Evolutionary conservation across 2,113 vertebrate genomes (phyloP).

Genomic region (Myotis brandtii): DNA sequence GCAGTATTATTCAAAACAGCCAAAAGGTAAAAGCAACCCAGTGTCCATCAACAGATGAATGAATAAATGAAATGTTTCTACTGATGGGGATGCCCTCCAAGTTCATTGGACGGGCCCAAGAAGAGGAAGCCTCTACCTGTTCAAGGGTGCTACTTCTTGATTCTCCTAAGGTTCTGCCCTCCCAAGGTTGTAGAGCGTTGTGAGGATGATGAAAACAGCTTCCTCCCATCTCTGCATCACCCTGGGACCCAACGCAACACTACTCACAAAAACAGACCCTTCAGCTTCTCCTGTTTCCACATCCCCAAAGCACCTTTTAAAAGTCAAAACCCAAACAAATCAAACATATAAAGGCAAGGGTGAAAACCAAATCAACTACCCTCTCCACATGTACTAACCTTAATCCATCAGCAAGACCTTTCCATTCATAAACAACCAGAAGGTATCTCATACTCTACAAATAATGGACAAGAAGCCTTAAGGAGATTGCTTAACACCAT

Average conservation of each 20-base stretch:
- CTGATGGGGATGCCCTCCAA: neutral
- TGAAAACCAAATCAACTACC: neutral
- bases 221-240: neutral
- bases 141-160: neutral
- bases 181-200: neutral
- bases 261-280: neutral
- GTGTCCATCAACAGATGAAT: neutral
- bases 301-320: neutral
- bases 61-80: neutral
- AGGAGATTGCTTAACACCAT: neutral
- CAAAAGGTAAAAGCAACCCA: neutral
- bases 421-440: neutral
- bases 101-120: neutral
- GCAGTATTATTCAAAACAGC: neutral
- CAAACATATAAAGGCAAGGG: constrained; percentile 1
- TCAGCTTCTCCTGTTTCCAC: neutral
- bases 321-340: neutral
- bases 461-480: neutral
- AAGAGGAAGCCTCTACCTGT: neutral
- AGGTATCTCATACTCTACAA: neutral
- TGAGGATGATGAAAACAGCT: neutral
- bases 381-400: neutral
- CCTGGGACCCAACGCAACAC: neutral
- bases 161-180: neutral
- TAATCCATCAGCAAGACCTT: neutral